Evolutionary conservation across 2,113 vertebrate genomes (phyloP).

Genomic region (Triplophysa tibetana): DNA sequence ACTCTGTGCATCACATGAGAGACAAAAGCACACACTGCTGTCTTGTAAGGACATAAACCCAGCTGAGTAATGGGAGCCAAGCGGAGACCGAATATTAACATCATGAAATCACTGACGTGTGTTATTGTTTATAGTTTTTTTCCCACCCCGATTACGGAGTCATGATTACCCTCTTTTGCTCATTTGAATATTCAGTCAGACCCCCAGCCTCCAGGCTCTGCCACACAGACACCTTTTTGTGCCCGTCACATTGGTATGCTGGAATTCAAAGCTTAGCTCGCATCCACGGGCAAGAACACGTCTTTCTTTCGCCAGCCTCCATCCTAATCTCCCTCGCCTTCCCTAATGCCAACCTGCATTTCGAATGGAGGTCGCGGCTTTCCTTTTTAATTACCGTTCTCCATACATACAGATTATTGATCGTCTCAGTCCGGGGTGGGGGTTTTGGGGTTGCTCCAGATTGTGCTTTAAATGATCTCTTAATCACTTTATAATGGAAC

Average conservation of each 20-base stretch:
- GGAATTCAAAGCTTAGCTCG: constrained; percentile 45
- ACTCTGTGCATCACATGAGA: constrained; percentile 43
- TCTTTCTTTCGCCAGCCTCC: constrained; percentile 25
- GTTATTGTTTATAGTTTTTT: constrained; percentile 25
- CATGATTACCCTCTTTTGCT: constrained; percentile 57
- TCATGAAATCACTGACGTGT: constrained; percentile 37
- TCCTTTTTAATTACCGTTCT: constrained; percentile 53
- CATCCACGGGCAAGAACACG: constrained; percentile 26
- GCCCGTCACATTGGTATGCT: constrained; percentile 53
- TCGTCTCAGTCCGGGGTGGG: constrained; percentile 49
- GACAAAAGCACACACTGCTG: constrained; percentile 37
- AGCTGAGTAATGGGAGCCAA: constrained; percentile 39
- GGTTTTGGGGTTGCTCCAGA: constrained; percentile 52
- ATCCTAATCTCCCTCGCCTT: constrained; percentile 13
- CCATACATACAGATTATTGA: constrained; percentile 61
- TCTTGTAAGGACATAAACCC: constrained; percentile 28
- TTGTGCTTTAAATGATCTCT: constrained; percentile 66
- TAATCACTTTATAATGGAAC: constrained; percentile 72
- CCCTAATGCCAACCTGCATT: constrained; percentile 25
- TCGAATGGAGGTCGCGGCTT: constrained; percentile 29
- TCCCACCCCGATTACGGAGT: constrained; percentile 59
- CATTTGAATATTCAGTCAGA: constrained; percentile 56
- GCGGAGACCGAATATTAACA: constrained; percentile 39
- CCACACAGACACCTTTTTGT: constrained; percentile 55
- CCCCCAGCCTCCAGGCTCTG: constrained; percentile 44